Base-by-base conservation (phyloP, 2,797 vertebrate species). In the Tapera naevia region DNA sequence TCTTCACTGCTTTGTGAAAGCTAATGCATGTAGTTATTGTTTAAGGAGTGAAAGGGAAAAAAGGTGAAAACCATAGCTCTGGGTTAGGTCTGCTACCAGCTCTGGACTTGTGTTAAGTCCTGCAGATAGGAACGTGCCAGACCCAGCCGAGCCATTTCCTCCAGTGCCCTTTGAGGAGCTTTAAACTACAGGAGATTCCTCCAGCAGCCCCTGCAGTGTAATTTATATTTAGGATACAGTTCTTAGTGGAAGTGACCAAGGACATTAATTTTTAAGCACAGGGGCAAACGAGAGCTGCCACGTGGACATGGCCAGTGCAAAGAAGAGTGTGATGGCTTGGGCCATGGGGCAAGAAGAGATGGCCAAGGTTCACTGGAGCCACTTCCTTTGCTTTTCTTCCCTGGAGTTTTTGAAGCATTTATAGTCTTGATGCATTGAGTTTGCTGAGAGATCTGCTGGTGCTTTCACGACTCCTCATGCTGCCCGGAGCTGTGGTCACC, bases 311-410 rank as follows among this genome's bases (percentile, higher is more conserved):
- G 50, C 17, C 80, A 66, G 18, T 54, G 28, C 45, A 24, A 53
- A 66, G 48, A 21, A 0, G 8, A 37, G 7, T 18, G 32, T 0
- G 2, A 30, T 7, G 61, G 19, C 53, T 56, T 0, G 0, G 69
- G 25, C 28, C 56, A 37, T 0, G 0, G 56, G 73, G 28, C 1
- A 9, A 16, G 62, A 9, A 16, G 62, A 82, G 43, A 3, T 10
- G 8, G 17, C 5, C 9, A 11, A 21, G 8, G 53, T n/a, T 9
- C 13, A 8, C 27, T 21, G 65, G 9, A 80, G n/a, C 16, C n/a
- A 61, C 51, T 61, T 58, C 8, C 2, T 61, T 75, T 65, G 45
- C 18, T 45, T 41, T 37, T 30, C 9, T 54, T 50, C n/a, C 58
- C 39, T 9, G 45, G 41, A 39, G 11, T 39, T 64, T 87, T 48